Conservation (phyloP, 2,888 invertebrate genomes). For the Acrobasis suavella region DNA sequence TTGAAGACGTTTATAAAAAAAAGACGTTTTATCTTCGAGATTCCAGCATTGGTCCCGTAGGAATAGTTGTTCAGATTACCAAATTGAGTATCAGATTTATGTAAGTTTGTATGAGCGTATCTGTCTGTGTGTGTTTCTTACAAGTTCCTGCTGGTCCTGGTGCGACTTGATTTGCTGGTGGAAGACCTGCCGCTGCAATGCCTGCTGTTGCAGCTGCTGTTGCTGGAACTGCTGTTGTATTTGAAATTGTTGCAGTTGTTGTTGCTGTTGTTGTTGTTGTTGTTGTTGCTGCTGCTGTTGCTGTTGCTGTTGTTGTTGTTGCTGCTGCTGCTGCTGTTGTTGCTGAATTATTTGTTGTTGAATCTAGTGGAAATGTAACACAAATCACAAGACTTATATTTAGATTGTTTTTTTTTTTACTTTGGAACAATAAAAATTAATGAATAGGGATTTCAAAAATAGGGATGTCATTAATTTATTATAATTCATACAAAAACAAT, state of each 20-base stretch:
- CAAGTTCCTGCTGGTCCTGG: constrained; percentile 78
- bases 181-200: constrained; percentile 76
- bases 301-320: constrained; percentile 72
- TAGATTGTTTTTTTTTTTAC: too few species aligned
- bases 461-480: too few species aligned
- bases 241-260: constrained; percentile 59
- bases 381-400: not conserved
- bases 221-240: constrained; percentile 52
- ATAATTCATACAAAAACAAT: not conserved
- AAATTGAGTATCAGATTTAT: too few species aligned
- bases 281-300: constrained; percentile 34
- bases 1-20: too few species aligned
- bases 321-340: constrained; percentile 66
- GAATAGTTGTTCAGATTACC: too few species aligned
- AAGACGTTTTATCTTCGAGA: too few species aligned
- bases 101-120: too few species aligned
- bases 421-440: too few species aligned
- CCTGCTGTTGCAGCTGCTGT: constrained; percentile 60
- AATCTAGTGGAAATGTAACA: constrained; percentile 45
- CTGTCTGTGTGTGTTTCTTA: constrained; percentile 35
- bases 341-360: constrained; percentile 78
- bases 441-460: too few species aligned
- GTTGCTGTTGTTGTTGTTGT: constrained; percentile 52
- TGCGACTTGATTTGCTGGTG: constrained; percentile 83
- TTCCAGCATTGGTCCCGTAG: too few species aligned